Evolutionary conservation across 2,797 vertebrate species (phyloP), one percentile per base, ranked within the genome.

Genomic region (Eremophila alpestris): DNA sequence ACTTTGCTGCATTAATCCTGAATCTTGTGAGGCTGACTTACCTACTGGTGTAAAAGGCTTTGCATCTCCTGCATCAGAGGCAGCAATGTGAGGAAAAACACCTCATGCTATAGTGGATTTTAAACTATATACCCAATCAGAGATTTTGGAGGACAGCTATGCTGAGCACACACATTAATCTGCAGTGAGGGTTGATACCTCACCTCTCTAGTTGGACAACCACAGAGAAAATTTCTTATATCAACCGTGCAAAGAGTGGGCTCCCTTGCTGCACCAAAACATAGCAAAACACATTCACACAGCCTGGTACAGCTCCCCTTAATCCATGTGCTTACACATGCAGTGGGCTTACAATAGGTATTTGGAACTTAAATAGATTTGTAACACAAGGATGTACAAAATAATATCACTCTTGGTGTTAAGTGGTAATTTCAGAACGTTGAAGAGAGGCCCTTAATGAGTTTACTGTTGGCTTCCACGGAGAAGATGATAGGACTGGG

Each of bases 401-500:
- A 73, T 87, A 88, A 69, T 87, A 68, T 68, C 43, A 49, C 34
- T 87, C 41, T 84, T 89, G 81, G 22, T 77, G 36, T 77, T 90
- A 93, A 80, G 41, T 64, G 78, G 83, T 55, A 90, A 94, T 96
- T 95, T 88, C 52, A 86, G 48, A 73, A 86, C 5, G 3, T 34
- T 23, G 30, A 86, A 48, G 32, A 92, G 82, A 93, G 41, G 22
- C 14, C 89, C 38, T 94, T 89, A 91, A 90, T 81, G 89, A 90
- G 63, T 96, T 94, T 91, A 84, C 51, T 88, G 69, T 69, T 78
- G 58, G 51, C 62, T 88, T 45, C 82, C 62, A 71, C 5, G 19
- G 76, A 91, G 93, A 90, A 91, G 62, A 93, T 82, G 69, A 93
- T 82, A 94, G 59, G 45, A 71, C 55, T 79, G 90, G 79, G 65